Conservation (phyloP, 92 coral and sea anemone genomes). For the Pocillopora grandis region DNA sequence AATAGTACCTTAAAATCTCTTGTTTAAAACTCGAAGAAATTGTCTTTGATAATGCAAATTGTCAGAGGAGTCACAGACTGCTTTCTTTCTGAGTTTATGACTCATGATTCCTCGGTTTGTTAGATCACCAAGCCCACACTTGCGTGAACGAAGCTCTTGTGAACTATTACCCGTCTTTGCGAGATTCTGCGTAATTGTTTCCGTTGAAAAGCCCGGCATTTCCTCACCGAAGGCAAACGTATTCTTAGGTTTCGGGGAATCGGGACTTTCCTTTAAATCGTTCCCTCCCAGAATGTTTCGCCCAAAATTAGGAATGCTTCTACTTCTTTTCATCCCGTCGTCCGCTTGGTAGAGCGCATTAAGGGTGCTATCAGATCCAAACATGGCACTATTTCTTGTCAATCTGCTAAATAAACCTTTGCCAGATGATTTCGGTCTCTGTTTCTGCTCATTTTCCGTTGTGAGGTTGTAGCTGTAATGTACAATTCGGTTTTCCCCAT, state of each 20-base stretch:
- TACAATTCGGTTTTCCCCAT: constrained; percentile 47
- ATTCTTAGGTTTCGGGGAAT: neutral
- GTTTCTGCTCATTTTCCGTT: neutral
- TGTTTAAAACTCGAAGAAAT: constrained; percentile 80
- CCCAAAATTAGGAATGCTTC: neutral
- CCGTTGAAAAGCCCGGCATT: neutral
- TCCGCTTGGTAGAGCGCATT: neutral
- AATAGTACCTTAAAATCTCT: constrained; percentile 52
- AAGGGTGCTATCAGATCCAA: neutral
- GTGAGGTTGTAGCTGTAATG: constrained; percentile 77
- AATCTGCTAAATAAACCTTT: neutral
- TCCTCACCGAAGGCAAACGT: neutral
- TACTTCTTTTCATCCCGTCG: neutral
- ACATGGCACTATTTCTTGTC: neutral
- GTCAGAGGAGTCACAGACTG: constrained; percentile 73
- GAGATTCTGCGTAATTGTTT: neutral
- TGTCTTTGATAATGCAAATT: constrained; percentile 85
- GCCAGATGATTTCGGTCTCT: neutral
- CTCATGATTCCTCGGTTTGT: constrained; percentile 43
- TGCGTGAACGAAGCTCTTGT: constrained; percentile 2
- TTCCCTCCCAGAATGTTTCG: neutral
- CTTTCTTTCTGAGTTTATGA: constrained; percentile 69
- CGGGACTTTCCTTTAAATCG: neutral
- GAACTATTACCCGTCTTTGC: neutral
- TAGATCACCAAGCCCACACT: constrained; percentile 32